Evolutionary conservation across 2,113 vertebrate species (phyloP).

Genomic region (Cyprinodon tularosa): DNA sequence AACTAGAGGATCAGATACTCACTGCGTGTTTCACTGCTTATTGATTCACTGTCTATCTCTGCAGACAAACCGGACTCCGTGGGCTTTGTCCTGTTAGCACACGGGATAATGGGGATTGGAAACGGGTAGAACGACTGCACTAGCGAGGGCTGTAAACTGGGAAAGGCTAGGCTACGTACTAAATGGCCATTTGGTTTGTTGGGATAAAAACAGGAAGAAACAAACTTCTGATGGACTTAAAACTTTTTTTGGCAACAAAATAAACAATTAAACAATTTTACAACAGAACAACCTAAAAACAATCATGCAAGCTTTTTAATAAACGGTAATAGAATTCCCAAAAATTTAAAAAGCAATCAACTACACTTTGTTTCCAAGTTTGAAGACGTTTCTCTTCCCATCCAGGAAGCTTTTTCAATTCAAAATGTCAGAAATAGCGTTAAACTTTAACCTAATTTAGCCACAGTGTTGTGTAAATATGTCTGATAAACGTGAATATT

Average conservation of each 20-base stretch:
- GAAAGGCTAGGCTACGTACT: slow-evolving; percentile 75
- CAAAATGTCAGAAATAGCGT: too few relatives aligned
- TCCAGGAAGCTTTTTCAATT: too few relatives aligned
- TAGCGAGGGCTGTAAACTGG: slow-evolving; percentile 74
- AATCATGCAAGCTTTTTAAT: too few relatives aligned
- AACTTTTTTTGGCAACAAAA: neutral
- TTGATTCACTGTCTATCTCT: slow-evolving; percentile 8
- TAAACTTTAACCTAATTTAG: too few relatives aligned
- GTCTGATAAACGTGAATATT: too few relatives aligned
- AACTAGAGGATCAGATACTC: slow-evolving; percentile 49
- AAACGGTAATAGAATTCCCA: too few relatives aligned
- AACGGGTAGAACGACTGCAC: slow-evolving; percentile 70
- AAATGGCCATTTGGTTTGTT: slow-evolving; percentile 34
- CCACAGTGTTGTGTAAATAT: too few relatives aligned
- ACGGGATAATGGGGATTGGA: slow-evolving; percentile 38
- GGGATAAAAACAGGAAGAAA: slow-evolving; percentile 20
- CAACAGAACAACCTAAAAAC: too few relatives aligned
- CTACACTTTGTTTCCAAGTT: too few relatives aligned
- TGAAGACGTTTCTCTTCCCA: too few relatives aligned
- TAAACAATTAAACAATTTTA: slow-evolving; percentile 2
- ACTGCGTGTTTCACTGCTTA: slow-evolving; percentile 40
- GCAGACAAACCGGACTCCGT: slow-evolving; percentile 21
- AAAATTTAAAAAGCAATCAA: too few relatives aligned
- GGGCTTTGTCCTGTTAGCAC: slow-evolving; percentile 52
- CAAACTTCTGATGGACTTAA: slow-evolving; percentile 22